Evolutionary conservation across 2,797 vertebrate species (phyloP).

Genomic region (Alca torda): DNA sequence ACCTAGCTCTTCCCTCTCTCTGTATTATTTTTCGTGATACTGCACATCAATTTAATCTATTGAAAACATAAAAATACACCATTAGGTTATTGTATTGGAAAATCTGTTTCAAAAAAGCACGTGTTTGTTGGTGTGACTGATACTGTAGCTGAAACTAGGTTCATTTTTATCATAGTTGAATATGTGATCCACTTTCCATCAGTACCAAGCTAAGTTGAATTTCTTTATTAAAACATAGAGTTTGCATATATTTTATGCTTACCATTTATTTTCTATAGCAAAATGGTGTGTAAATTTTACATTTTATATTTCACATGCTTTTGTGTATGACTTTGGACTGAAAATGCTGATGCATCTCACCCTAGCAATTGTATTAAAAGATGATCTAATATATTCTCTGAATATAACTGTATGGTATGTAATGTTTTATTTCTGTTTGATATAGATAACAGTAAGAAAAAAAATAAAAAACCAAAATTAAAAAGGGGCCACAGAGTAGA

Average conservation of each 20-base stretch:
- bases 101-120: background rate
- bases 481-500: conserved; percentile 92
- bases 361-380: background rate
- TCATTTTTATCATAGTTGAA: background rate
- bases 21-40: background rate
- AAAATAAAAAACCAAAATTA: conserved; percentile 86
- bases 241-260: background rate
- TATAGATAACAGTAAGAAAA: conserved; percentile 85
- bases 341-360: background rate
- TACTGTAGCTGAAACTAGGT: background rate
- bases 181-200: background rate
- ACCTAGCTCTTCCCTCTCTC: background rate
- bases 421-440: conserved; percentile 17
- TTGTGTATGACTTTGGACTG: background rate
- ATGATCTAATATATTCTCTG: background rate
- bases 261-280: background rate
- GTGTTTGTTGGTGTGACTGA: background rate
- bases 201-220: background rate
- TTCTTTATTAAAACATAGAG: background rate
- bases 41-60: accelerated
- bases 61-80: background rate
- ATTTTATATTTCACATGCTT: background rate
- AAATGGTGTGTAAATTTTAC: background rate
- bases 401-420: background rate
- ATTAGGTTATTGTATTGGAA: background rate